Percentiles rank a stretch among this genome's conserved stretches.
Conservation (phyloP, 2,797 vertebrate genomes). For the Sebastes vulpes region DNA sequence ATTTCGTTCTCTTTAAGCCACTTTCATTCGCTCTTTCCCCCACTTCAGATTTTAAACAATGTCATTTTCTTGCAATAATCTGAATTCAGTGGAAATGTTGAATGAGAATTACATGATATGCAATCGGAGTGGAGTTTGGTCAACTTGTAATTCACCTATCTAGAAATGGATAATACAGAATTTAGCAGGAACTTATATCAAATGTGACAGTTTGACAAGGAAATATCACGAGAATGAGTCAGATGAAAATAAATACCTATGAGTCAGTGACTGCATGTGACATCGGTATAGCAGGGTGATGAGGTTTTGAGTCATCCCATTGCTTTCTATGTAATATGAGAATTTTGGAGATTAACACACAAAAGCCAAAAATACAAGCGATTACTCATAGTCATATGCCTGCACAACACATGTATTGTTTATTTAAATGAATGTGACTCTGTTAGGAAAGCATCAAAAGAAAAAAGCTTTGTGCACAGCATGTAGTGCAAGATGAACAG, state of each 20-base stretch:
- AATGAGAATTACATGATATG: neutral
- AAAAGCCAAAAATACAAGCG: constrained; percentile 10
- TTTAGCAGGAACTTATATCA: neutral
- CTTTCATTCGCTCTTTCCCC: constrained; percentile 2
- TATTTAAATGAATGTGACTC: neutral
- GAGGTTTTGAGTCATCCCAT: constrained; percentile 29
- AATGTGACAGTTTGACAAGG: neutral
- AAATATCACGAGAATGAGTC: neutral
- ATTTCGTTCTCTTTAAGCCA: constrained; percentile 11
- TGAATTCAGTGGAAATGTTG: neutral
- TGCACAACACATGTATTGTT: constrained; percentile 14
- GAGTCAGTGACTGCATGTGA: constrained; percentile 20
- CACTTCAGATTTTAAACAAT: neutral
- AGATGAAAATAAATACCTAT: neutral
- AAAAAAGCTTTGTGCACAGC: neutral
- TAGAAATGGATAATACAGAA: neutral
- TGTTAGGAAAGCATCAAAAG: neutral
- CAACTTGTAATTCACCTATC: neutral
- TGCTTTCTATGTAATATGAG: constrained; percentile 30
- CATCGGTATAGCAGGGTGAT: neutral
- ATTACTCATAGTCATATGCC: constrained; percentile 2
- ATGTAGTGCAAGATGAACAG: neutral
- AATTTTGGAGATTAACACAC: constrained; percentile 5
- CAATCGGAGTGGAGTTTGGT: neutral
- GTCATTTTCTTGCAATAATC: neutral